Percentiles rank a stretch among this genome's conserved stretches.
Conservation (phyloP, 92 coral and sea anemone species). For the Zoanthus solanderi region DNA sequence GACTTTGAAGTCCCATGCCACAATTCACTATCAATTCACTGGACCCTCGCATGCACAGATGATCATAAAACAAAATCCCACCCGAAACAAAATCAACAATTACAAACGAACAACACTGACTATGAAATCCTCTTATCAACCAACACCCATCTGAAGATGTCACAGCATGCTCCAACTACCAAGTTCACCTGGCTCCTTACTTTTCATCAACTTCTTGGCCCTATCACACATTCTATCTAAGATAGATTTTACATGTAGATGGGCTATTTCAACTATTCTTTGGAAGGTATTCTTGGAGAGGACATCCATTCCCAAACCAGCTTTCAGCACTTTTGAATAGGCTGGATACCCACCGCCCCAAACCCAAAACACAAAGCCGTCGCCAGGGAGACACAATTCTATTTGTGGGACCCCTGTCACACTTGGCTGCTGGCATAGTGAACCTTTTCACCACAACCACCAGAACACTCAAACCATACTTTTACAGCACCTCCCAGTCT, state of each 20-base stretch:
- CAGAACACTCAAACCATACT: slow-evolving; percentile 3
- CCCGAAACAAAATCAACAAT: slow-evolving; percentile 13
- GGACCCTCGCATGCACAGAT: slow-evolving; percentile 2
- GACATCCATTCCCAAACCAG: slow-evolving; percentile 49
- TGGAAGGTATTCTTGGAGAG: slow-evolving; percentile 35
- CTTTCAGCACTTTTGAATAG: slow-evolving; percentile 43
- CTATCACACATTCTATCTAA: slow-evolving; percentile 44
- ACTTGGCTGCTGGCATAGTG: slow-evolving; percentile 9
- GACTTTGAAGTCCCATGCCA: background rate
- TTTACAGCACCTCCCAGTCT: slow-evolving; percentile 10
- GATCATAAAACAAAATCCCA: slow-evolving; percentile 1
- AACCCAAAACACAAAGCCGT: background rate
- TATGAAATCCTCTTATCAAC: slow-evolving; percentile 40
- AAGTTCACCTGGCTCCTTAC: slow-evolving; percentile 25
- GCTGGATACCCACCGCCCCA: slow-evolving; percentile 44
- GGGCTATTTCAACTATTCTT: slow-evolving; percentile 40
- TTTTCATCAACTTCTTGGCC: slow-evolving; percentile 50
- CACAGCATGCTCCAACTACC: slow-evolving; percentile 48
- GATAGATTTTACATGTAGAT: slow-evolving; percentile 48
- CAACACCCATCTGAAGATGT: slow-evolving; percentile 55
- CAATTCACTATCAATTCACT: background rate
- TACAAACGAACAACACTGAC: slow-evolving; percentile 28
- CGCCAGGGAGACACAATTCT: slow-evolving; percentile 1
- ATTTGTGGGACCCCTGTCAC: slow-evolving; percentile 1
- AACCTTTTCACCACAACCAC: slow-evolving; percentile 14